phyloP scores from a whole-genome alignment of 2,113 vertebrate genomes.

The Gadus macrocephalus region DNA sequence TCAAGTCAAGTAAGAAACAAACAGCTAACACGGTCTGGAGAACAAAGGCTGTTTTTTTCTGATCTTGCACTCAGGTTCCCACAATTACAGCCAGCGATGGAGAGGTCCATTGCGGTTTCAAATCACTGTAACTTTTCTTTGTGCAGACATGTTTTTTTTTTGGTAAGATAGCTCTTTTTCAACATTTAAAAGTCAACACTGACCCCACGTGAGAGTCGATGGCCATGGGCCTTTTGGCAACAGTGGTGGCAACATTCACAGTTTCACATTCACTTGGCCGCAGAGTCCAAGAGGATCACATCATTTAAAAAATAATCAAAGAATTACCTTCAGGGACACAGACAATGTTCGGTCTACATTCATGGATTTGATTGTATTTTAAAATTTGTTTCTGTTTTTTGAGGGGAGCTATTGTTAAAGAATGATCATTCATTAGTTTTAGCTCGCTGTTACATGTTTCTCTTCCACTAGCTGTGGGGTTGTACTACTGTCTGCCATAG shows the following conservation, averaged over 20 bases:
- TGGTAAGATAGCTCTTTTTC: conserved; percentile 3
- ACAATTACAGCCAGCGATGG: too few species aligned
- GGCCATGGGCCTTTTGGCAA: conserved; percentile 28
- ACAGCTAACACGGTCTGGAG: too few species aligned
- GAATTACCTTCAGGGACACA: too few species aligned
- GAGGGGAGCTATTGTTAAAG: too few species aligned
- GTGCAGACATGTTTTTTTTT: conserved; percentile 2
- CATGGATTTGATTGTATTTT: conserved; percentile 22
- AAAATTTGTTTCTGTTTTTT: not conserved
- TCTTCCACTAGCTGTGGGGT: too few species aligned
- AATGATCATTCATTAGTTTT: too few species aligned
- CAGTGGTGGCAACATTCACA: conserved; percentile 7
- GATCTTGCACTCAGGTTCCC: too few species aligned
- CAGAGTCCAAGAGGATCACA: conserved; percentile 1
- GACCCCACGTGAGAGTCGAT: conserved; percentile 10
- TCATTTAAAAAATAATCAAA: not conserved
- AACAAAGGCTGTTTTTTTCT: too few species aligned
- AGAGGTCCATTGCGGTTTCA: too few species aligned
- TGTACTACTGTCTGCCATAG: too few species aligned
- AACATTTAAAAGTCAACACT: conserved; percentile 6
- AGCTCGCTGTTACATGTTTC: too few species aligned
- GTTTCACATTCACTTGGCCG: conserved; percentile 40
- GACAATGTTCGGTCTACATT: conserved; percentile 20
- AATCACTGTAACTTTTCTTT: not conserved
- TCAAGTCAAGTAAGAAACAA: too few species aligned